These are phyloP conservation scores for Thamnaconus septentrionalis DNA, from an alignment of 2,113 vertebrate genomes.

Conservation along the genomic window DNA sequence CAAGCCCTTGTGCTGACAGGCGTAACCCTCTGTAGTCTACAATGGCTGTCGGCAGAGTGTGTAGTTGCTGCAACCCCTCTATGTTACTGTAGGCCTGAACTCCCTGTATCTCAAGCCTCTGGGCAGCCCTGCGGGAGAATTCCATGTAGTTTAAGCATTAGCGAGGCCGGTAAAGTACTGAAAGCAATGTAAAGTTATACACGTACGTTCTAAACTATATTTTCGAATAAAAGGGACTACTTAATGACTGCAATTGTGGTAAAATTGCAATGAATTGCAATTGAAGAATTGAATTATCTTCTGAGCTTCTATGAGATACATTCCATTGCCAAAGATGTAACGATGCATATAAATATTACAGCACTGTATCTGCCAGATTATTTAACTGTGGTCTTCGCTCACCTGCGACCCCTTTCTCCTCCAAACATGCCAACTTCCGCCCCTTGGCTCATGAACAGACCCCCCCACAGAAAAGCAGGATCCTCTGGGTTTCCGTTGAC, in stretches of 20 bases:
- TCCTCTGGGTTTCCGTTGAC: slow-evolving; percentile 74
- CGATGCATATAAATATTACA: neutral
- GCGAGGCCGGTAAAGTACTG: neutral
- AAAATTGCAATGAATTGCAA: no score
- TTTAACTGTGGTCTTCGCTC: neutral
- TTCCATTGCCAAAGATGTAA: neutral
- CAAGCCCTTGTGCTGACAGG: slow-evolving; percentile 80
- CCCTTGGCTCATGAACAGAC: slow-evolving; percentile 79
- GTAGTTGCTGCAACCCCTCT: slow-evolving; percentile 68
- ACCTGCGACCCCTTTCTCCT: slow-evolving; percentile 77
- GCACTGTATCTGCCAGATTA: neutral
- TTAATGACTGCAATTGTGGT: no score
- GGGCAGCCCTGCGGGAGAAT: slow-evolving; percentile 63
- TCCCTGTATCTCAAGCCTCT: slow-evolving; percentile 76
- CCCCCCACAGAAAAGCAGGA: slow-evolving; percentile 79
- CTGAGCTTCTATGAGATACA: no score
- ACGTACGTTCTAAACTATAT: no score
- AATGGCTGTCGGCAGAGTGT: slow-evolving; percentile 80
- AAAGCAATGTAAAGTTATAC: neutral
- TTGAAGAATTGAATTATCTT: no score
- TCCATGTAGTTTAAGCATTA: neutral
- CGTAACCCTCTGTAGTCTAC: slow-evolving; percentile 82
- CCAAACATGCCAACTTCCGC: slow-evolving; percentile 63
- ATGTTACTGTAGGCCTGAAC: slow-evolving; percentile 77
- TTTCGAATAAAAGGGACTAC: no score